A percentile compares a stretch with the other conserved stretches of the same genome.
phyloP scores from a whole-genome alignment of 2,888 invertebrate species.

The Caenorhabditis sinica region DNA sequence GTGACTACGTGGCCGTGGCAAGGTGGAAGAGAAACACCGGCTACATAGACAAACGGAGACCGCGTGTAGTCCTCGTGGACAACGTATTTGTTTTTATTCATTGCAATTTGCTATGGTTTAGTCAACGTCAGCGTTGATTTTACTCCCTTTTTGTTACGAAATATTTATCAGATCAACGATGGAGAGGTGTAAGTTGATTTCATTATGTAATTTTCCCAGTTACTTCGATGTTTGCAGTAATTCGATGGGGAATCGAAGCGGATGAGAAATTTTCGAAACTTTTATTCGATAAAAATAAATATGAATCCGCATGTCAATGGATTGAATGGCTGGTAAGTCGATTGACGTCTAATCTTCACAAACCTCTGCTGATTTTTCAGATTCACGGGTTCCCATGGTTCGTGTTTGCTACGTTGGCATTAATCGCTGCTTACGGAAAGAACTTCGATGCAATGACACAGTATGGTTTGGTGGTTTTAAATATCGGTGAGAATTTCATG shows the following conservation, averaged over 20 bases:
- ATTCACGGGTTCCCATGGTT: conserved; percentile 73
- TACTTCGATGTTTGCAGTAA: conserved; percentile 37
- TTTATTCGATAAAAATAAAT: conserved; percentile 51
- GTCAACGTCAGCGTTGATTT: conserved; percentile 52
- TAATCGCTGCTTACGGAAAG: conserved; percentile 64
- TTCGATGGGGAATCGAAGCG: conserved; percentile 37
- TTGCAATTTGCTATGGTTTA: conserved; percentile 36
- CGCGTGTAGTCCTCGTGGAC: conserved; percentile 42
- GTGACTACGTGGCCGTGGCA: conserved; percentile 5
- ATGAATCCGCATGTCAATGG: conserved; percentile 50
- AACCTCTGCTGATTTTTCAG: conserved; percentile 9
- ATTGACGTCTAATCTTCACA: neutral
- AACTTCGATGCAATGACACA: conserved; percentile 62
- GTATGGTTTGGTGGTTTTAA: conserved; percentile 68
- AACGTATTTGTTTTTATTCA: conserved; percentile 35
- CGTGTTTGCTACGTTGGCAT: conserved; percentile 47
- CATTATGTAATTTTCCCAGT: neutral
- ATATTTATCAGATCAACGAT: conserved; percentile 22
- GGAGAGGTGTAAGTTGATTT: conserved; percentile 50
- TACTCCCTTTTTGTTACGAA: conserved; percentile 32
- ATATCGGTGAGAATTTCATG: conserved; percentile 64
- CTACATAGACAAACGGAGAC: too few species aligned
- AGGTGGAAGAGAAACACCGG: conserved; percentile 15
- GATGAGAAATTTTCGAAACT: conserved; percentile 43
- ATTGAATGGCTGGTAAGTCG: conserved; percentile 63